Evolutionary conservation across 1,140 invertebrate species (phyloP), one percentile per base, ranked within the genome.

Genomic region (Drosophila ercepeae): DNA sequence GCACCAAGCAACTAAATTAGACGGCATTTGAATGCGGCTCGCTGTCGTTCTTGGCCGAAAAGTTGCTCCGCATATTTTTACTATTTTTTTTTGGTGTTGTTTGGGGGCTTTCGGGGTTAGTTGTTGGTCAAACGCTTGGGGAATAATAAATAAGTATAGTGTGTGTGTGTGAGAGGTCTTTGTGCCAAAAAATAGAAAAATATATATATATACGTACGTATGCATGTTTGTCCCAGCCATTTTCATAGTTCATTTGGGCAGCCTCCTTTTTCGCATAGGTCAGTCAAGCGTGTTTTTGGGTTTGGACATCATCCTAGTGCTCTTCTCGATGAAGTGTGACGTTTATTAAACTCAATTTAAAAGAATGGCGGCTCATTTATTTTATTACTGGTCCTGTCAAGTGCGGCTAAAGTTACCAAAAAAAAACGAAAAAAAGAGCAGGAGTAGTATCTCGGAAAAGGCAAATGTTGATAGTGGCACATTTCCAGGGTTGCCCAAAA

Each of bases 341-440:
- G 82, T 89, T 88, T 88, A 88, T 88, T 88, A 88, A 88, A 88
- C 82, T 88, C 82, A 88, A 88, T 88, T 88, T 88, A 88, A 88
- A 88, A 88, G 83, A 88, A 88, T 88, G 77, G 82, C 70, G 82
- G 78, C 78, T 88, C 82, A 88, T 88, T 88, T 88, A 88, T 88
- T 88, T 88, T 88, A 88, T 88, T 88, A 88, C 82, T 88, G 46
- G 44, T 45, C 61, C 65, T 75, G 71, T 75, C 71, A 75, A 68
- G 72, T 75, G 70, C 60, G 71, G 57, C 79, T 84, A 84, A 78
- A 84, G 79, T 83, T 84, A 84, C 75, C 29, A 9, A 32, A 11
- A 32, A 32, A 9, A 11, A 4, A n/a, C 2, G 9, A 11, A n/a
- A 7, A 32, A 7, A 16, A 44, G 18, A 4, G 3, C 16, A 34